Percentiles rank a stretch among this genome's conserved stretches.
Conservation (phyloP, 2,888 invertebrate species). For the Nephrotoma flavescens region DNA sequence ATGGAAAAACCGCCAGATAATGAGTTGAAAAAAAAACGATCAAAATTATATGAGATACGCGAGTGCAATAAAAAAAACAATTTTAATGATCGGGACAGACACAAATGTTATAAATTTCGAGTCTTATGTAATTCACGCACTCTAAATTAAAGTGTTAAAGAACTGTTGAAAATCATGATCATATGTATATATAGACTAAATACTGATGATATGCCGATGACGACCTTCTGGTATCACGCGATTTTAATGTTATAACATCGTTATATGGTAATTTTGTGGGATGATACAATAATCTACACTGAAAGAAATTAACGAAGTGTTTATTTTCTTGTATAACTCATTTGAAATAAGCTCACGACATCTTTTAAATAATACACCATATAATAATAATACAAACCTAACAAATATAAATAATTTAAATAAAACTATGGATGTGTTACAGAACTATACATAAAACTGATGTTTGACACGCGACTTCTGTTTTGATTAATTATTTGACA, state of each 20-base stretch:
- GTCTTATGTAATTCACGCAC: not conserved
- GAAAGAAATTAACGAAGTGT: not conserved
- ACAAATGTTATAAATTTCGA: not conserved
- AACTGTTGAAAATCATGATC: not conserved
- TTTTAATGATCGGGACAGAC: not conserved
- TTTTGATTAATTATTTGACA: not conserved
- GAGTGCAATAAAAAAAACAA: not conserved
- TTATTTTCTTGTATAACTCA: not conserved
- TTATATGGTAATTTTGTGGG: not conserved
- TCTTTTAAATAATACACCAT: not conserved
- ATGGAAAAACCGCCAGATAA: not conserved
- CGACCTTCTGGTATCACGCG: not conserved
- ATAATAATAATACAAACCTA: no score
- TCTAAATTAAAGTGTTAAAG: not conserved
- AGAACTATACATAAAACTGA: not conserved
- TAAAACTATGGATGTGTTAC: not conserved
- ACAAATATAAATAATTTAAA: not conserved
- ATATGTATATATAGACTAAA: not conserved
- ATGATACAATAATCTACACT: not conserved
- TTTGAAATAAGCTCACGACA: not conserved
- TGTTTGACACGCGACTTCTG: not conserved
- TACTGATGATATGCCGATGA: not conserved
- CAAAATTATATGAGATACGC: not conserved
- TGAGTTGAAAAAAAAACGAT: not conserved
- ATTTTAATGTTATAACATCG: conserved; percentile 1